Evolutionary conservation across 2,113 vertebrate species (phyloP).

Genomic region (Hylia prasina): DNA sequence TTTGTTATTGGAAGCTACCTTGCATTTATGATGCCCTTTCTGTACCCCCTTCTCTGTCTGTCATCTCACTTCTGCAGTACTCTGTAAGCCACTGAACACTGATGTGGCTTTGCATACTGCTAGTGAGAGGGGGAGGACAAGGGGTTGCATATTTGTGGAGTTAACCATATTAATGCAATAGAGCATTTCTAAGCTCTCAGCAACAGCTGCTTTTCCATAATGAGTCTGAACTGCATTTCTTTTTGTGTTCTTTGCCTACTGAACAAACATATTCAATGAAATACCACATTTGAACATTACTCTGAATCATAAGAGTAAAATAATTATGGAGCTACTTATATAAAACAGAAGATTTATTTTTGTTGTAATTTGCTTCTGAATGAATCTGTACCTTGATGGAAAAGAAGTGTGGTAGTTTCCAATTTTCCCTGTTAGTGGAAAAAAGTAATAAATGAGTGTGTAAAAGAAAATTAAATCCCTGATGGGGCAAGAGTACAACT

Average conservation of each 20-base stretch:
- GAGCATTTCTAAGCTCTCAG: background rate
- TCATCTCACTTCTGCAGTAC: background rate
- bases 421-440: background rate
- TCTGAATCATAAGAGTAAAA: background rate
- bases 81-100: background rate
- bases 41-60: background rate
- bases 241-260: background rate
- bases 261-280: background rate
- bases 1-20: background rate
- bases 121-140: background rate
- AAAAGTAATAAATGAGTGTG: background rate
- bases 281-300: background rate
- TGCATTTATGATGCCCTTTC: background rate
- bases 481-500: background rate
- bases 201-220: background rate
- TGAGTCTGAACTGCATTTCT: background rate
- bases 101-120: background rate
- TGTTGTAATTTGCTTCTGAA: background rate
- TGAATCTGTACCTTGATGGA: background rate
- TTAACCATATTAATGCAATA: background rate
- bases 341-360: background rate
- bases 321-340: background rate
- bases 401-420: background rate
- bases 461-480: background rate
- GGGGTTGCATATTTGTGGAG: background rate